These are phyloP conservation scores for Tachuris rubrigastra DNA, from an alignment of 2,113 vertebrate genomes.

Conservation along the genomic window DNA sequence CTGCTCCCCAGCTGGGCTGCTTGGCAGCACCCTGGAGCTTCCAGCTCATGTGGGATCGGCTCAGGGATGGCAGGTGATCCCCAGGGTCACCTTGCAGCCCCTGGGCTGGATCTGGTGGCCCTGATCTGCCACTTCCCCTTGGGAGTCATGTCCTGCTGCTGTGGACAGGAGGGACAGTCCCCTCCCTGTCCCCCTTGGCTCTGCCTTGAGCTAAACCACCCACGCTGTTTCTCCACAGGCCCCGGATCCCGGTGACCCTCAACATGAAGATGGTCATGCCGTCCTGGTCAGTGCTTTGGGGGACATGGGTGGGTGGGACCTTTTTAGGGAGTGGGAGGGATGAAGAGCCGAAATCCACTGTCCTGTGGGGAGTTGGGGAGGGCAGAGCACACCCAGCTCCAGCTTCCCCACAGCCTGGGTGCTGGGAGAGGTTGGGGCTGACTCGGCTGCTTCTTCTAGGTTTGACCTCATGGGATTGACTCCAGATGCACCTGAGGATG, in stretches of 20 bases:
- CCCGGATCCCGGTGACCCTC: conserved; percentile 91
- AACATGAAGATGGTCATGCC: conserved; percentile 95
- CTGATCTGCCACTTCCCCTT: neutral
- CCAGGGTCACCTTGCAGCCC: neutral
- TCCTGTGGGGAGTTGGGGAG: neutral
- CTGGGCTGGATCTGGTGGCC: neutral
- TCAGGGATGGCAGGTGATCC: accelerated
- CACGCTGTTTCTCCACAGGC: conserved; percentile 73
- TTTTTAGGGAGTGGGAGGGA: neutral
- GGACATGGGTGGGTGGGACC: neutral
- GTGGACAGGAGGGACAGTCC: accelerated
- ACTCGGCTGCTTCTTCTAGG: conserved; percentile 70
- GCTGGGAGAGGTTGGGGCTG: neutral
- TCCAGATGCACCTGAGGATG: conserved; percentile 90
- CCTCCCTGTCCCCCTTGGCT: neutral
- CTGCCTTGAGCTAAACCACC: neutral
- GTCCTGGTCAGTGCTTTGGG: conserved; percentile 86
- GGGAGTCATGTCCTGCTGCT: neutral
- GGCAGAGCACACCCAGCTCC: neutral
- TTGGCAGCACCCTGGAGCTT: neutral
- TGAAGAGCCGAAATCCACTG: neutral
- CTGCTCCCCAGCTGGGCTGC: neutral
- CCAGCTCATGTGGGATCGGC: neutral
- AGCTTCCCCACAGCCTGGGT: accelerated
- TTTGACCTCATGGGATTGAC: conserved; percentile 95